phyloP scores from a whole-genome alignment of 2,113 vertebrate genomes.

The Tyto alba region DNA sequence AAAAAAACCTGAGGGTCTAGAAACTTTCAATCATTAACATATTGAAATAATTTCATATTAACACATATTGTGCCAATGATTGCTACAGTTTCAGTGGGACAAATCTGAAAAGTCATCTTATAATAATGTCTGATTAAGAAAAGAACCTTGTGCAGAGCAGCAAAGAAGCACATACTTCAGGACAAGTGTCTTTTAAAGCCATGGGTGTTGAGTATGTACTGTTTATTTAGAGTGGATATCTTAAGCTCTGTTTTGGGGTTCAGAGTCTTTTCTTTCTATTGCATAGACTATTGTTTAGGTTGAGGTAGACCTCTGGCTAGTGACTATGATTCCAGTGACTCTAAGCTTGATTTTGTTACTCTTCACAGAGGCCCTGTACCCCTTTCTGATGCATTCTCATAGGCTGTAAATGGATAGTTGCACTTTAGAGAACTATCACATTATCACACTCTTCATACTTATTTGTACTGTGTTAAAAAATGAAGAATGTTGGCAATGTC shows the following conservation, averaged over 20 bases:
- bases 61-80: not conserved
- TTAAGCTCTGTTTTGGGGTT: not conserved
- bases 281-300: not conserved
- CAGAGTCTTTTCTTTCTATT: not conserved
- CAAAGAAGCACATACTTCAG: not conserved
- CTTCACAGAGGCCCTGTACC: not conserved
- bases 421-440: not conserved
- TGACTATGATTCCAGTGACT: not conserved
- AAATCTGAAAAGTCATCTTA: not conserved
- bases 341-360: not conserved
- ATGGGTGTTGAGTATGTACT: not conserved
- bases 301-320: not conserved
- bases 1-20: not conserved
- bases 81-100: not conserved
- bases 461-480: not conserved
- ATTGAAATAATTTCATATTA: not conserved
- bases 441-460: not conserved
- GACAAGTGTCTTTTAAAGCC: not conserved
- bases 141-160: not conserved
- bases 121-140: not conserved
- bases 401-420: not conserved
- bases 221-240: not conserved
- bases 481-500: not conserved
- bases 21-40: not conserved
- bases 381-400: not conserved